phyloP scores from a whole-genome alignment of 2,113 vertebrate genomes.

The Boulengeromyrus knoepffleri region DNA sequence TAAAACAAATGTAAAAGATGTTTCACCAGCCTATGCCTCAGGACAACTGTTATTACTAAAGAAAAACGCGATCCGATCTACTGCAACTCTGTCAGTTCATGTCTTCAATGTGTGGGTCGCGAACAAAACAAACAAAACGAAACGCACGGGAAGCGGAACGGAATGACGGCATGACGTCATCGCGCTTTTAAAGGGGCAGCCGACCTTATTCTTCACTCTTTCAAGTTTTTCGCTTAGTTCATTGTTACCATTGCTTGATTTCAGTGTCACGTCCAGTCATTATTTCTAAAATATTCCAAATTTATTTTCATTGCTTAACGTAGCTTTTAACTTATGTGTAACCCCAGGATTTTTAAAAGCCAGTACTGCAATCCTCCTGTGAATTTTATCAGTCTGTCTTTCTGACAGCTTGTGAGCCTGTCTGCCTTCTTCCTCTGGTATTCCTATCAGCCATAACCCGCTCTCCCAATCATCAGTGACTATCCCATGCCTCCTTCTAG shows the following conservation, averaged over 20 bases:
- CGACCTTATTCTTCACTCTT: neutral
- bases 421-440: neutral
- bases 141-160: neutral
- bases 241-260: too few relatives aligned
- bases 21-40: neutral
- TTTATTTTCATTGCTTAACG: neutral
- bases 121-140: slow-evolving; percentile 18
- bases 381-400: neutral
- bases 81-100: slow-evolving; percentile 3
- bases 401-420: neutral
- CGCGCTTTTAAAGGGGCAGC: slow-evolving; percentile 1
- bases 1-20: neutral
- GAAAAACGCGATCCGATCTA: neutral
- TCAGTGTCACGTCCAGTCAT: neutral
- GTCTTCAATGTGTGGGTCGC: slow-evolving; percentile 9
- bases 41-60: neutral
- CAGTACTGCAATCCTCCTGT: neutral
- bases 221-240: neutral
- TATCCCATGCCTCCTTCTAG: neutral
- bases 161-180: slow-evolving; percentile 5
- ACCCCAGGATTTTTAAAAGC: neutral
- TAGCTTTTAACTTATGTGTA: neutral
- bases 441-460: slow-evolving; percentile 7
- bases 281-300: neutral
- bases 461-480: neutral